Conservation (phyloP, 2,888 invertebrate genomes). For the Lysandra coridon region DNA sequence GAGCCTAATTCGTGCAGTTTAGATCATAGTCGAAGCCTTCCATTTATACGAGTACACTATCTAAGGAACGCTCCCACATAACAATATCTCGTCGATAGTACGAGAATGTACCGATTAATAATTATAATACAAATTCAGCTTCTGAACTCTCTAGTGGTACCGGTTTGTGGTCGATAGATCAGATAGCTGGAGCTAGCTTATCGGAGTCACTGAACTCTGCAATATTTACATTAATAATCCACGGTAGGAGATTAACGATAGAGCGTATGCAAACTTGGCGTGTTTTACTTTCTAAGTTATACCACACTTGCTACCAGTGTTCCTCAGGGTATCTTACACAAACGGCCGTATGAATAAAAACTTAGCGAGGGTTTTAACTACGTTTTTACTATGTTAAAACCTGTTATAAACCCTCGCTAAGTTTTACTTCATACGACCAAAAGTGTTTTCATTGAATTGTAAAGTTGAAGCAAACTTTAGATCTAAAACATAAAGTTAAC, state of each 20-base stretch:
- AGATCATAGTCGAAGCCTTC: too few relatives aligned
- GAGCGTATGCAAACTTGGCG: not conserved
- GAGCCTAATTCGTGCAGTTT: too few relatives aligned
- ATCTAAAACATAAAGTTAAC: not conserved
- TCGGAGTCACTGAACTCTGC: constrained; percentile 5
- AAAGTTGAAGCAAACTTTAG: not conserved
- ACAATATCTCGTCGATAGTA: not conserved
- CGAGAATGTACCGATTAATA: constrained; percentile 1
- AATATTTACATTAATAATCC: constrained; percentile 9
- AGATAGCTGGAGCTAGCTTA: not conserved
- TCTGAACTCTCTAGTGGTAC: constrained; percentile 17
- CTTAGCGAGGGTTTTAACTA: too few relatives aligned
- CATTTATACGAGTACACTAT: too few relatives aligned
- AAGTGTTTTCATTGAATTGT: not conserved
- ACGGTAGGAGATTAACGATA: not conserved
- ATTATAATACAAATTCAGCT: constrained; percentile 7
- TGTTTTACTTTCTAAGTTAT: not conserved
- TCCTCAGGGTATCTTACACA: not conserved
- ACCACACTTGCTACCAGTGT: not conserved
- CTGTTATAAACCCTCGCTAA: too few relatives aligned
- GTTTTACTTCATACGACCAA: too few relatives aligned
- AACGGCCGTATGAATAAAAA: too few relatives aligned
- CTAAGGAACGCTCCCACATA: too few relatives aligned
- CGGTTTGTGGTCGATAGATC: constrained; percentile 21
- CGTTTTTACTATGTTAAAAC: too few relatives aligned